phyloP scores from a whole-genome alignment of 2,797 vertebrate genomes.

The Dermochelys coriacea region DNA sequence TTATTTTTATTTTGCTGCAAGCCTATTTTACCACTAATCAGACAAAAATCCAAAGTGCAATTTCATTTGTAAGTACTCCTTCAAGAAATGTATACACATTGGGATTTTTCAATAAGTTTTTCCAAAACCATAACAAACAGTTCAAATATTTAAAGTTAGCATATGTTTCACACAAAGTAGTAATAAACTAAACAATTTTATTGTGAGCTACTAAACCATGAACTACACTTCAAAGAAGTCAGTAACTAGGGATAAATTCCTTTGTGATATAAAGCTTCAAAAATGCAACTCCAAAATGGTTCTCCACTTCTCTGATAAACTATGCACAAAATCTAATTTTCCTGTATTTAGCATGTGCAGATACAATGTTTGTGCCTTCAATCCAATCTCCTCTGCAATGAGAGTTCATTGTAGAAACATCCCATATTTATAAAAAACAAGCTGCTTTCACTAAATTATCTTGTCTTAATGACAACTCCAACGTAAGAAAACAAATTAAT shows the following conservation, averaged over 20 bases:
- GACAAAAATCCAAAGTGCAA: slow-evolving; percentile 36
- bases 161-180: neutral
- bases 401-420: neutral
- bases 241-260: neutral
- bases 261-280: neutral
- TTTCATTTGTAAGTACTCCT: slow-evolving; percentile 16
- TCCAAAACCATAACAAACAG: neutral
- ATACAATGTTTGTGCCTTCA: neutral
- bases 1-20: slow-evolving; percentile 41
- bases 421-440: neutral
- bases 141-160: neutral
- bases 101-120: neutral
- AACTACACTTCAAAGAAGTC: neutral
- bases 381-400: neutral
- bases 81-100: neutral
- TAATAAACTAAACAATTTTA: neutral
- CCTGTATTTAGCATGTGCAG: neutral
- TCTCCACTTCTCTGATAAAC: neutral
- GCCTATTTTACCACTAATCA: slow-evolving; percentile 51
- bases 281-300: neutral
- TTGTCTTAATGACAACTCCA: neutral
- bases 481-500: neutral
- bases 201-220: neutral
- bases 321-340: neutral
- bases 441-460: neutral